A percentile compares a stretch with the other conserved stretches of the same genome.
Conservation (phyloP, 2,113 vertebrate species). For the Carettochelys insculpta region DNA sequence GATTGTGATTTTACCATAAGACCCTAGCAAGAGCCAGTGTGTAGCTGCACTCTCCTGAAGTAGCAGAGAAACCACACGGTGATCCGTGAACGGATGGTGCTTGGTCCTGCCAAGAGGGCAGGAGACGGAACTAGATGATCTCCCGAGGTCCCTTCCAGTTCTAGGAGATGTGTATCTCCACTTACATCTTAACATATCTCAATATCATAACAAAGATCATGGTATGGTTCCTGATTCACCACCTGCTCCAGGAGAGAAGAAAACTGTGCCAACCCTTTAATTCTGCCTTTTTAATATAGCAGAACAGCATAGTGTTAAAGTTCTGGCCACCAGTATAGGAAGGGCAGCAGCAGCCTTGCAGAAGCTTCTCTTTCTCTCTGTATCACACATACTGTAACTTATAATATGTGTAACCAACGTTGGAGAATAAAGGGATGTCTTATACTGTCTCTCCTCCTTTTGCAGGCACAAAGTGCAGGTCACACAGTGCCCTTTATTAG, state of each 20-base stretch:
- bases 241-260: background rate
- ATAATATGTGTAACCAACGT: background rate
- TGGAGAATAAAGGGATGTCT: background rate
- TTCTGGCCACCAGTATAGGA: background rate
- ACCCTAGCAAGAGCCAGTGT: background rate
- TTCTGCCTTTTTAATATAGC: background rate
- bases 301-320: background rate
- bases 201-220: no score
- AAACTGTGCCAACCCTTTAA: background rate
- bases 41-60: background rate
- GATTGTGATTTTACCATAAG: background rate
- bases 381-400: background rate
- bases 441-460: background rate
- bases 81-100: background rate
- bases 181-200: no score
- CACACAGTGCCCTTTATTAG: background rate
- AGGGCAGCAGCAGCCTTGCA: background rate
- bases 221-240: background rate
- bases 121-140: no score
- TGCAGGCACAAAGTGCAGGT: background rate
- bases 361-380: accelerated
- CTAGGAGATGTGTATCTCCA: no score
- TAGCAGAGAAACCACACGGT: background rate
- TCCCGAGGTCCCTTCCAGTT: no score
- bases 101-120: no score